Evolutionary conservation across 2,888 invertebrate species (phyloP), one percentile per base, ranked within the genome.

Genomic region (Morpho achilles): DNA sequence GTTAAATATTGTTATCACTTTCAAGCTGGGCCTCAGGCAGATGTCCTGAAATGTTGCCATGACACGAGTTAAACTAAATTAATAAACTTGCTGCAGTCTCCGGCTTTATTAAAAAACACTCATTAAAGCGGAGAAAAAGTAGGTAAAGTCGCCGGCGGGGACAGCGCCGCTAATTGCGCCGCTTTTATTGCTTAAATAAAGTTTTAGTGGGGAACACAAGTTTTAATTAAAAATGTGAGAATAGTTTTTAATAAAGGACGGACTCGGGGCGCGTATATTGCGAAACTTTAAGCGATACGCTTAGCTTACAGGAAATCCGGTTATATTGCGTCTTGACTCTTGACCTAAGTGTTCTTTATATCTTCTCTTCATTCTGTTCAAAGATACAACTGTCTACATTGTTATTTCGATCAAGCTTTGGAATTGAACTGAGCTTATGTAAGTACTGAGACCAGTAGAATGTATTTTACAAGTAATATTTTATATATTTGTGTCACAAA

Each of bases 221-320:
- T 89, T 90, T 90, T 89, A 90, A 89, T 90, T 90, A 90, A 90
- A 90, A 90, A 89, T 89, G 89, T 87, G 87, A 88, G 86, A 89
- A 90, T 90, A 90, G 90, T 90, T 89, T 90, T 89, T 90, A 90
- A 89, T 89, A 89, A 89, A 88, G 87, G 87, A 86, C 84, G 80
- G 82, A 80, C 85, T 82, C 75, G 77, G 80, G 75, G 82, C 84
- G 84, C 89, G 87, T 86, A 89, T 89, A 90, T 90, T 90, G 88
- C 89, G 75, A 89, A 90, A 90, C 87, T 90, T 89, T 87, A 84
- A 86, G 84, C 87, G 82, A 89, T 87, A 85, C 82, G 84, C 81
- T 83, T 80, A 82, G 85, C 82, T 86, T 84, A 84, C 82, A 83
- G 87, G 85, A 87, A 83, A 87, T 84, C 84, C 84, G 77, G 74